Conservation (phyloP, 1,140 invertebrate genomes). For the Drosophila paulistorum region DNA sequence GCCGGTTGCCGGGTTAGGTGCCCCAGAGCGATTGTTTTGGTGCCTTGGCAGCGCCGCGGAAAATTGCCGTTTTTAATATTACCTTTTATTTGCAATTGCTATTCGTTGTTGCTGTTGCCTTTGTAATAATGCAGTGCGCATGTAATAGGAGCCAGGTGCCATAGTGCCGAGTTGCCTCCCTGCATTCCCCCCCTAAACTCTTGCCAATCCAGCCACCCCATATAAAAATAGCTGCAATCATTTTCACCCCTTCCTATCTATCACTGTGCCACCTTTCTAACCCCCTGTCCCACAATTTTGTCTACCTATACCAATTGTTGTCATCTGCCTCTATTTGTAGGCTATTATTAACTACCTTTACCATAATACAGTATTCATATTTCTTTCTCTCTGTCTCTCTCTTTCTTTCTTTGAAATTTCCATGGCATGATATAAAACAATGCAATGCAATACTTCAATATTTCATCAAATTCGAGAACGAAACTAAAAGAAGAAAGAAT, state of each 20-base stretch:
- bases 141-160: conserved; percentile 80
- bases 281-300: neutral
- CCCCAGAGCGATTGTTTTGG: conserved; percentile 46
- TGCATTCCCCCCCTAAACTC: conserved; percentile 41
- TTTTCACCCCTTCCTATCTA: conserved; percentile 42
- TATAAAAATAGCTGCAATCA: conserved; percentile 56
- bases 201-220: conserved; percentile 12
- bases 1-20: conserved; percentile 39
- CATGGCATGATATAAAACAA: conserved; percentile 66
- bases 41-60: conserved; percentile 58
- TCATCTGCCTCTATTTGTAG: conserved; percentile 79
- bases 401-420: conserved; percentile 42
- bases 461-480: conserved; percentile 2
- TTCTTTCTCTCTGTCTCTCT: conserved; percentile 18
- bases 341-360: conserved; percentile 78
- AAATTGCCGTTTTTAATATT: conserved; percentile 81
- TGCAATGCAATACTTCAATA: conserved; percentile 44
- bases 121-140: conserved; percentile 79
- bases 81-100: conserved; percentile 79
- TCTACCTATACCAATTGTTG: conserved; percentile 26
- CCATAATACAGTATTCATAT: conserved; percentile 53
- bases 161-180: conserved; percentile 73
- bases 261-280: conserved; percentile 5
- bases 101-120: conserved; percentile 43
- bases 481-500: neutral